Evolutionary conservation across 2,888 invertebrate species (phyloP).

Genomic region (Coelinius sp.): DNA sequence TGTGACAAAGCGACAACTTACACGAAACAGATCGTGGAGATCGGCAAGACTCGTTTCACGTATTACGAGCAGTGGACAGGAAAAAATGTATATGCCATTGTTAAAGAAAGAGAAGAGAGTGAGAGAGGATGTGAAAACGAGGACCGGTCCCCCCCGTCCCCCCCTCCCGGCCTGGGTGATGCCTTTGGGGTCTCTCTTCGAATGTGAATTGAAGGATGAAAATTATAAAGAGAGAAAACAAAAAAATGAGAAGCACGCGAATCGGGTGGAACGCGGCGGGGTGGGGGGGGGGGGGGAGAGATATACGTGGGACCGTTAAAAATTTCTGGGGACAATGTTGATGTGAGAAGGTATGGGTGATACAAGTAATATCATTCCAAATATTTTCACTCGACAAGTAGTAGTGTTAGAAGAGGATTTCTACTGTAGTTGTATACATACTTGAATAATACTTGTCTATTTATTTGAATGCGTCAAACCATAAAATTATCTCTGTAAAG

Average conservation of each 20-base stretch:
- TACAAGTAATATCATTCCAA: no score
- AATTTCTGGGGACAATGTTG: not conserved
- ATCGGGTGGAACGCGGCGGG: no score
- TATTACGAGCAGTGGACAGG: slow-evolving; percentile 14
- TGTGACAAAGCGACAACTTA: slow-evolving; percentile 24
- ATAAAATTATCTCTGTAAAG: not conserved
- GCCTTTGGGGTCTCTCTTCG: not conserved
- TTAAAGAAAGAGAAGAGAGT: not conserved
- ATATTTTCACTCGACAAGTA: no score
- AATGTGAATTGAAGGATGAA: slow-evolving; percentile 31
- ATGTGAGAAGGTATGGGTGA: not conserved
- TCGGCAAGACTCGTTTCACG: slow-evolving; percentile 24
- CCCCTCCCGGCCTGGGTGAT: not conserved
- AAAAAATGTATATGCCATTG: slow-evolving; percentile 29
- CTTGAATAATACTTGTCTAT: not conserved
- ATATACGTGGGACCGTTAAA: slow-evolving; percentile 20
- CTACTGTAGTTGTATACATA: not conserved
- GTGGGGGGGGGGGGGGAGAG: slow-evolving; percentile 13
- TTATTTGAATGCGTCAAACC: slow-evolving; percentile 1
- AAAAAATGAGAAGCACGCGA: not conserved
- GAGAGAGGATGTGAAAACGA: not conserved
- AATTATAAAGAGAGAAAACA: slow-evolving; percentile 13
- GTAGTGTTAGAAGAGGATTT: no score
- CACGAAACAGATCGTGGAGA: slow-evolving; percentile 15
- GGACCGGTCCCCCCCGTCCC: slow-evolving; percentile 24